These are phyloP conservation scores for Benthosema pterotum DNA, from an alignment of 2,797 vertebrate genomes.

Conservation along the genomic window DNA sequence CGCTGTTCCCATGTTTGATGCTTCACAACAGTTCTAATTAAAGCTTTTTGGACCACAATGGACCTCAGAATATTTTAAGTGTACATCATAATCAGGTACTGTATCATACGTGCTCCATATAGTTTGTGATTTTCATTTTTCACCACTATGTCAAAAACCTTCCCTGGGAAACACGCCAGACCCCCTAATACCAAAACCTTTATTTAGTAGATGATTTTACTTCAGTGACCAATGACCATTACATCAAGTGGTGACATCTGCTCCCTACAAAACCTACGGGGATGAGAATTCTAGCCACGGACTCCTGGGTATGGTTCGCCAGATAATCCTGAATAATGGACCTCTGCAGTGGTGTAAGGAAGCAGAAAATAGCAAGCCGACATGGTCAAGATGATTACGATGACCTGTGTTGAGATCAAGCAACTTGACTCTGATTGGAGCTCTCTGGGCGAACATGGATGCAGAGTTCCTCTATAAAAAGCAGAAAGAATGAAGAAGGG, in stretches of 20 bases:
- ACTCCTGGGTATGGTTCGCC: conserved; percentile 51
- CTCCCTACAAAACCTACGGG: conserved; percentile 19
- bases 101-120: not conserved
- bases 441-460: conserved; percentile 24
- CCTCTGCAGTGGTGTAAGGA: conserved; percentile 43
- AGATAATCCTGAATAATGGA: conserved; percentile 63
- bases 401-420: conserved; percentile 59
- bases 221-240: conserved; percentile 19
- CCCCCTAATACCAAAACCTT: conserved; percentile 23
- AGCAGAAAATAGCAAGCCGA: conserved; percentile 61
- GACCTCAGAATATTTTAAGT: conserved; percentile 21
- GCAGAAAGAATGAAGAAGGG: conserved; percentile 26
- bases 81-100: conserved; percentile 8
- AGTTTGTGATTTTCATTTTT: conserved; percentile 6
- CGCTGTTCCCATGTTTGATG: conserved; percentile 13
- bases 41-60: conserved; percentile 37
- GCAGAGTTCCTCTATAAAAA: conserved; percentile 59
- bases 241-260: conserved; percentile 27
- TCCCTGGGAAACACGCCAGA: not conserved
- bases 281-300: conserved; percentile 54
- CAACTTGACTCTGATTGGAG: conserved; percentile 66
- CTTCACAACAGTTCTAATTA: conserved; percentile 59
- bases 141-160: conserved; percentile 41
- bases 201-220: conserved; percentile 1
- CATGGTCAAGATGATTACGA: conserved; percentile 57